Evolutionary conservation across 2,797 vertebrate genomes (phyloP), one percentile per base, ranked within the genome.

Genomic region (Siniperca scherzeri): DNA sequence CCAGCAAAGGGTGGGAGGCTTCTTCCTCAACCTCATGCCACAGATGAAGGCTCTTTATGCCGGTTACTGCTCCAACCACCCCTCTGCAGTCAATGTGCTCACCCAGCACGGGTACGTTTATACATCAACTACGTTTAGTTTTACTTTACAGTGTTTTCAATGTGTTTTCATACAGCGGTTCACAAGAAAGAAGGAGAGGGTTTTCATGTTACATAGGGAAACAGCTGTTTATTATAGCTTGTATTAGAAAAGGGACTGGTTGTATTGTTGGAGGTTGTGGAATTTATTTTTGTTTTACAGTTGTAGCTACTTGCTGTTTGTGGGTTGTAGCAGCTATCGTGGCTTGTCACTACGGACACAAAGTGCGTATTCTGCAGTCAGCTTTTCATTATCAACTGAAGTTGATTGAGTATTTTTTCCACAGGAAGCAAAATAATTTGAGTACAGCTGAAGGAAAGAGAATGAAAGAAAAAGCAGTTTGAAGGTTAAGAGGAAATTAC

Each of bases 21-120:
- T 98, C 93, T 99, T 99, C 90, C 94, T 99, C 81, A 99, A 96
- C 89, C 94, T 98, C 87, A 97, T 99, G 96, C 95, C 97, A 2
- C 98, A 99, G 91, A 98, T 99, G 97, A 98, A 97, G 93, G 97
- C 92, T 66, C 94, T 99, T 25, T 99, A 99, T 84, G 94, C 97
- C 22, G 91, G 96, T 0, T 99, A 99, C 86, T 99, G 99, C 94
- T 97, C 98, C 93, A 99, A 99, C 92, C 99, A 99, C 82, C 99
- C 99, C 0, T 99, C 97, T 48, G 98, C 98, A 10, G 99, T 99
- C 25, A 97, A 96, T 68, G 94, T 99, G 75, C 98, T 99, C 84
- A 99, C 98, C 10, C 96, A 99, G 83, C 96, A 99, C 92, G 96
- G 98, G 99, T 99, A 94, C 0, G 80, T 87, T 74, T 13, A 33